Evolutionary conservation across 2,113 vertebrate species (phyloP).

Genomic region (Limnothrissa miodon): DNA sequence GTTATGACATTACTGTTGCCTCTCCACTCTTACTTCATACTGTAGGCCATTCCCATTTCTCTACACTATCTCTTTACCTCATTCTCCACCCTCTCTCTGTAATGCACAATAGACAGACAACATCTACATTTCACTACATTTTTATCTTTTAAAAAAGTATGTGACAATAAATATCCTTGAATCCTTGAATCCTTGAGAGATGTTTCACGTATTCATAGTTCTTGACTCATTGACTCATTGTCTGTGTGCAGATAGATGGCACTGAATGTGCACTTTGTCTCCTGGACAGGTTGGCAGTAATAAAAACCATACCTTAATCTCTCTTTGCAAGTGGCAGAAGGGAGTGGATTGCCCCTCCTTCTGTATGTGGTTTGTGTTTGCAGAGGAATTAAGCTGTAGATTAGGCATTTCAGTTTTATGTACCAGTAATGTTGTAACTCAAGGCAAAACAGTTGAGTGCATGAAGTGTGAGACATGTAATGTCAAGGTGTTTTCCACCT

Average conservation of each 20-base stretch:
- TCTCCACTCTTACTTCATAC: no score
- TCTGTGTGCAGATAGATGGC: not conserved
- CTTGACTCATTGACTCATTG: not conserved
- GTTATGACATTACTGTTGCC: no score
- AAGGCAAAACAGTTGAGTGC: not conserved
- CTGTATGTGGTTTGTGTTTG: not conserved
- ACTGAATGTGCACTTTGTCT: slow-evolving; percentile 7
- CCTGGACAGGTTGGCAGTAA: not conserved
- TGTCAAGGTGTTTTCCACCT: no score
- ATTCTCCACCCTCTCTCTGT: no score
- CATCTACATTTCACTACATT: no score
- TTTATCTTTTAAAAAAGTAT: no score
- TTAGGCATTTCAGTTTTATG: not conserved
- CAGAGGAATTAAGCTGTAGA: not conserved
- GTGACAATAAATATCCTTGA: no score
- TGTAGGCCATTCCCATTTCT: no score
- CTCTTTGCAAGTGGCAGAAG: not conserved
- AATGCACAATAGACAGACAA: no score
- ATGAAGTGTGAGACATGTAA: not conserved
- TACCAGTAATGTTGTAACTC: not conserved
- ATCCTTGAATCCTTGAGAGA: no score
- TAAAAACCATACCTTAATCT: not conserved
- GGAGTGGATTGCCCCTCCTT: not conserved
- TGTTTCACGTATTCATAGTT: not conserved
- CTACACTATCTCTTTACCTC: no score